Percentiles rank a stretch among this genome's conserved stretches.
phyloP scores from a whole-genome alignment of 2,797 vertebrate species.

The Meda fulgida region DNA sequence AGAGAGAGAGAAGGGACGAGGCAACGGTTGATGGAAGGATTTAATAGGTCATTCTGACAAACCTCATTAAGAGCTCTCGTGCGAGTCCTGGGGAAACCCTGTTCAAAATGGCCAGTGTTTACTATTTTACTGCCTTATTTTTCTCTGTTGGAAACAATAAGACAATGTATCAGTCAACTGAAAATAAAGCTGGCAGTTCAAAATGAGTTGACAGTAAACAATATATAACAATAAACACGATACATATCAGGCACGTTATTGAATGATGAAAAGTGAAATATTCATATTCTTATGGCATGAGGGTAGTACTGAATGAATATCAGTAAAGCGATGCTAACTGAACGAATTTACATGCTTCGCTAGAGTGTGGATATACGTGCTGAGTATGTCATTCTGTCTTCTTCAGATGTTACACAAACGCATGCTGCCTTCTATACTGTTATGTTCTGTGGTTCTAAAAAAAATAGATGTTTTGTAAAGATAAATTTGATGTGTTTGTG shows the following conservation, averaged over 20 bases:
- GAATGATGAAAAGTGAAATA: constrained; percentile 34
- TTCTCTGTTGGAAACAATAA: constrained; percentile 49
- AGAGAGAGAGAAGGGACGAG: constrained; percentile 54
- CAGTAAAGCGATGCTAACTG: neutral
- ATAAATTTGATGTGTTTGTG: neutral
- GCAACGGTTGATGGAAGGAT: constrained; percentile 64
- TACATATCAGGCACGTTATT: neutral
- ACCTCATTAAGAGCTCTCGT: constrained; percentile 66
- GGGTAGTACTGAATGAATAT: constrained; percentile 29
- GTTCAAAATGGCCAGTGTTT: constrained; percentile 44
- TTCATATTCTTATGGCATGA: constrained; percentile 35
- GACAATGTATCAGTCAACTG: constrained; percentile 31
- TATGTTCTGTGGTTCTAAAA: neutral
- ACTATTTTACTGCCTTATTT: constrained; percentile 59
- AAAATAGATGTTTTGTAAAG: neutral
- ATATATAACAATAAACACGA: constrained; percentile 19
- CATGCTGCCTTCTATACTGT: neutral
- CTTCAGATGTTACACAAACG: neutral
- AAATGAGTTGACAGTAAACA: constrained; percentile 31
- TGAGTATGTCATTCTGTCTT: constrained; percentile 9
- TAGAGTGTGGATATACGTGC: constrained; percentile 8
- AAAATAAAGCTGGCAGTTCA: constrained; percentile 30
- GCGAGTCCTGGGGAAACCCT: constrained; percentile 56
- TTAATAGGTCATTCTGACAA: constrained; percentile 73
- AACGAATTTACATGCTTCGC: constrained; percentile 3